Evolutionary conservation across 2,888 invertebrate genomes (phyloP), one percentile per base, ranked within the genome.

Genomic region (Phengaris arion): DNA sequence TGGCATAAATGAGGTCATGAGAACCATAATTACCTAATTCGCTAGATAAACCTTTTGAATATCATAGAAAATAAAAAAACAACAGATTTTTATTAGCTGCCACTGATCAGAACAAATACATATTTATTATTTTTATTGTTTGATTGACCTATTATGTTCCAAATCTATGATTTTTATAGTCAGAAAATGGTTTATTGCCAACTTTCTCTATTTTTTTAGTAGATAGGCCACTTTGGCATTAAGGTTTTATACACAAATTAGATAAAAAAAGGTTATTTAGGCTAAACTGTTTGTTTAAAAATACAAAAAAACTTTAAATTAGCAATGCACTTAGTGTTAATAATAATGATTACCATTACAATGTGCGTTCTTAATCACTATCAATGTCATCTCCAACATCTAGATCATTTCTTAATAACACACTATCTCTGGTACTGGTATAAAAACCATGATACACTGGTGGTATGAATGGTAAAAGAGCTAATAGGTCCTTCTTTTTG

Each of bases 231-330:
- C 54, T 54, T 54, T 54, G 54, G 54, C 12, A 54, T 54, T 54
- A 54, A 54, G 54, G 54, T 54, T 54, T 54, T 54, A 54, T 54
- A 54, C 54, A 54, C 54, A 54, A 54, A 54, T 54, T 54, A 54
- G 54, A 54, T 54, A 22, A 22, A 22, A 22, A 22, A 22, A 22
- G 22, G 22, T 22, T 22, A 22, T 22, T 22, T 22, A 22, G 22
- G 22, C 22, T 22, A 22, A 22, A 22, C 22, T 22, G 22, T 22
- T 22, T 22, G 1, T 22, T 22, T 22, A 22, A 22, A 22, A 22
- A 22, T 22, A 22, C 22, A 22, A 22, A 22, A 22, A 22, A 22
- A 22, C 22, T 22, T 22, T 22, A 22, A 22, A 22, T 22, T 22
- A 22, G 22, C 1, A 22, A 0, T 22, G 22, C 22, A 22, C 0